phyloP scores from a whole-genome alignment of 2,888 invertebrate species.

The Limnephilus marmoratus region DNA sequence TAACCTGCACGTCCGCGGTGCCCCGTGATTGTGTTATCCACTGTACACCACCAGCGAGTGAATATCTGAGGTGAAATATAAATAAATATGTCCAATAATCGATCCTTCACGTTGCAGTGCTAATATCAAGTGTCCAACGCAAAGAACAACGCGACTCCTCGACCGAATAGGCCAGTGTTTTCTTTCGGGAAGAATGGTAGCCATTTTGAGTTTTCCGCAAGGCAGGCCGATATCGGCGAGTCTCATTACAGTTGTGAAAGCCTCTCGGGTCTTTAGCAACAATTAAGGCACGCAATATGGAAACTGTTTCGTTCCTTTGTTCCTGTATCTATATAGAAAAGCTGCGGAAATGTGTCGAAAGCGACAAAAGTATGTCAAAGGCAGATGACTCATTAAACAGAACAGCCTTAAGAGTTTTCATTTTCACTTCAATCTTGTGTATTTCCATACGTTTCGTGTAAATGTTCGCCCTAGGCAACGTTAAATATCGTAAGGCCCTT shows the following conservation, averaged over 20 bases:
- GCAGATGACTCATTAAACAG: conserved; percentile 53
- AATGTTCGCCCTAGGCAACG: background rate
- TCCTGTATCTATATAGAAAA: background rate
- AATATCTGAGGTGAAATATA: conserved; percentile 49
- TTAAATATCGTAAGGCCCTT: background rate
- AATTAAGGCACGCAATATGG: background rate
- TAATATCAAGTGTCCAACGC: background rate
- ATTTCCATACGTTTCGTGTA: background rate
- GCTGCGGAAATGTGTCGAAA: background rate
- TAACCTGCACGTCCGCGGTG: conserved; percentile 45
- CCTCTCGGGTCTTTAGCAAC: background rate
- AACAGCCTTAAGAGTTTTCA: conserved; percentile 33
- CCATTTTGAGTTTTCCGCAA: conserved; percentile 61
- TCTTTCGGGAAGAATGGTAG: conserved; percentile 57
- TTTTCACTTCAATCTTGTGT: conserved; percentile 42
- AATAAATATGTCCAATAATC: conserved; percentile 20
- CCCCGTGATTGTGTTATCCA: conserved; percentile 49
- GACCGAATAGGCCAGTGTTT: conserved; percentile 51
- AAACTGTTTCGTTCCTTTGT: background rate
- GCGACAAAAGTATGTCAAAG: conserved; percentile 55
- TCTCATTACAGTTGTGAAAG: conserved; percentile 22
- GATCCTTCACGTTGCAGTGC: conserved; percentile 48
- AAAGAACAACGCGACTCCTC: background rate
- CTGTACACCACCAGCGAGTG: conserved; percentile 31
- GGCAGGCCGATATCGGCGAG: conserved; percentile 49